Percentiles rank a stretch among this genome's conserved stretches.
phyloP scores from a whole-genome alignment of 2,113 vertebrate species.

The Otolemur garnettii region DNA sequence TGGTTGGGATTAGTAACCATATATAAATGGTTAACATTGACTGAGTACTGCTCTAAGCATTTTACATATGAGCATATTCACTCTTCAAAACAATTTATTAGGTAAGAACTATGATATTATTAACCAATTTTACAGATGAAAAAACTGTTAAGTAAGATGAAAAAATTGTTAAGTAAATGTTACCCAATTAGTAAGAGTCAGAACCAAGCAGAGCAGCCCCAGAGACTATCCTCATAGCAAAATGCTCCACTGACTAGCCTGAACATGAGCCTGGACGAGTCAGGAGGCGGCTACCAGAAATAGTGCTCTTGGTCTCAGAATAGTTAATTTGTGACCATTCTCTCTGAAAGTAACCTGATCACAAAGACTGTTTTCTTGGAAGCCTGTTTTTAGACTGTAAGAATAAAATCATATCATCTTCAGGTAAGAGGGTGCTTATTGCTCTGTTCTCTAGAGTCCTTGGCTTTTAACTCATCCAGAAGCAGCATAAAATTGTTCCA shows the following conservation, averaged over 20 bases:
- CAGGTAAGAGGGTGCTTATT: conserved; percentile 6
- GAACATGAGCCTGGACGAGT: background rate
- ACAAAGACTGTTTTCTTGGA: conserved; percentile 48
- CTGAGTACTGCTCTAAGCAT: background rate
- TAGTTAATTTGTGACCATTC: background rate
- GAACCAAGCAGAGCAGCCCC: background rate
- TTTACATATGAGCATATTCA: conserved; percentile 11
- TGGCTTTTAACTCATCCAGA: conserved; percentile 9
- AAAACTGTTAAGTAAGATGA: no score
- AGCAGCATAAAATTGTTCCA: conserved; percentile 13
- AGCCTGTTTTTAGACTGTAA: background rate
- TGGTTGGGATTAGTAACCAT: background rate
- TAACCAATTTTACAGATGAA: background rate
- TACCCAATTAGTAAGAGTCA: background rate
- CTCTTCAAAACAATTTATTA: background rate
- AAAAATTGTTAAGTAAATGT: conserved; percentile 36
- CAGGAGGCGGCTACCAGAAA: background rate
- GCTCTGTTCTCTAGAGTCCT: conserved; percentile 40
- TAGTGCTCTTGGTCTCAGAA: background rate
- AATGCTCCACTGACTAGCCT: background rate
- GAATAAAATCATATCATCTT: conserved; percentile 39
- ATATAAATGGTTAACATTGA: conserved; percentile 23
- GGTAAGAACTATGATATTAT: background rate
- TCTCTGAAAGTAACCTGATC: conserved; percentile 18
- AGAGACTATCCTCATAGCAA: background rate